A percentile compares a stretch with the other conserved stretches of the same genome.
Evolutionary conservation across 2,888 invertebrate genomes (phyloP).

Genomic region (Galerucella nymphaeae): DNA sequence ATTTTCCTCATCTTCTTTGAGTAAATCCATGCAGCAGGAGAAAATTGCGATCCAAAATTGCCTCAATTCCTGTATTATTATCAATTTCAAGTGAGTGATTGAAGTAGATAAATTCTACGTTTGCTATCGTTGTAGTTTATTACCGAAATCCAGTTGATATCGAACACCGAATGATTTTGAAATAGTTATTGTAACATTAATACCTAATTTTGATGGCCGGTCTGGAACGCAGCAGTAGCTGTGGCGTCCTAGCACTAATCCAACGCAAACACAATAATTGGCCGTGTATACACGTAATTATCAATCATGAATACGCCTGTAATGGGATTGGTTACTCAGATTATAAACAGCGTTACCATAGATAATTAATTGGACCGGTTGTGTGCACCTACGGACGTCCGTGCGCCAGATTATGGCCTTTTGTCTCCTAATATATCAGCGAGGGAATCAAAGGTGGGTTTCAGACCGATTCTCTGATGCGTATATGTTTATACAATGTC

Average conservation of each 20-base stretch:
- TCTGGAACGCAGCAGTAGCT: conserved; percentile 7
- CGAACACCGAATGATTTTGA: neutral
- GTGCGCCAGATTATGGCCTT: conserved; percentile 49
- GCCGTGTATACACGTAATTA: conserved; percentile 44
- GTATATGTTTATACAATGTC: conserved; percentile 22
- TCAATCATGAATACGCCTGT: conserved; percentile 46
- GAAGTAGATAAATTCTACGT: too few relatives aligned
- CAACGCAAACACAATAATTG: conserved; percentile 42
- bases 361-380: conserved; percentile 53
- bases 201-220: conserved; percentile 1
- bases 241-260: conserved; percentile 11
- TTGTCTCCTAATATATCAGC: conserved; percentile 45
- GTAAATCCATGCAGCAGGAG: too few relatives aligned
- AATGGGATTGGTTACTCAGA: conserved; percentile 46
- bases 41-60: too few relatives aligned
- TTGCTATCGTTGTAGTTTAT: too few relatives aligned
- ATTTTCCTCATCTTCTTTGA: too few relatives aligned
- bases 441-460: conserved; percentile 42
- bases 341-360: conserved; percentile 46
- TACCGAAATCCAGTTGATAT: too few relatives aligned
- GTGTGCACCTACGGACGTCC: conserved; percentile 50
- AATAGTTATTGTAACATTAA: neutral
- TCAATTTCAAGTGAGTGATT: too few relatives aligned
- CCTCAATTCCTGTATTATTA: too few relatives aligned
- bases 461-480: conserved; percentile 27